A percentile compares a stretch with the other conserved stretches of the same genome.
phyloP scores from a whole-genome alignment of 2,113 vertebrate genomes.

The Amia ocellicauda region DNA sequence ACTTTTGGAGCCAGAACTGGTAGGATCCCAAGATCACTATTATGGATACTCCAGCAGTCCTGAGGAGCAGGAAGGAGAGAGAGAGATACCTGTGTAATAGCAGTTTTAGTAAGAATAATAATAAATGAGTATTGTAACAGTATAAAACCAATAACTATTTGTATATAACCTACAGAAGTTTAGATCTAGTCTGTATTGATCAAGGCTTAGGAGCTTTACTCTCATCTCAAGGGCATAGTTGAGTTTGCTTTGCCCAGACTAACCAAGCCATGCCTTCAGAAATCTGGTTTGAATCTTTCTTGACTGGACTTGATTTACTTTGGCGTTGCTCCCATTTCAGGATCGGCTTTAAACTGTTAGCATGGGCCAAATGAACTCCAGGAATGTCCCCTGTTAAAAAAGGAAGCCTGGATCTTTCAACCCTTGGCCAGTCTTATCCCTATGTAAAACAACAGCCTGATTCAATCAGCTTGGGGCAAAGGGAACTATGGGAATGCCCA shows the following conservation, averaged over 20 bases:
- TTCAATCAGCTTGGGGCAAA: conserved; percentile 19
- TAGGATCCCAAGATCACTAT: conserved; percentile 30
- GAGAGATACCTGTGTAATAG: too few relatives aligned
- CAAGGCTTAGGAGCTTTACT: too few relatives aligned
- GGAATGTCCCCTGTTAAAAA: conserved; percentile 40
- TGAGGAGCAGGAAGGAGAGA: too few relatives aligned
- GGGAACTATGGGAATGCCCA: conserved; percentile 15
- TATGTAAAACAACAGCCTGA: conserved; percentile 24
- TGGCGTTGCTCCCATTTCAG: conserved; percentile 21
- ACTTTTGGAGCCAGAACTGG: too few relatives aligned
- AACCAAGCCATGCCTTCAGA: conserved; percentile 28
- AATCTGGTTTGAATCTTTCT: conserved; percentile 20
- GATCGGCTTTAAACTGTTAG: conserved; percentile 33
- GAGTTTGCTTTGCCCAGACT: conserved; percentile 19
- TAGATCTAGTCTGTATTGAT: too few relatives aligned
- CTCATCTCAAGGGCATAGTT: conserved; percentile 17
- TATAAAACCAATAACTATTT: too few relatives aligned
- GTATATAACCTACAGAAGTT: too few relatives aligned
- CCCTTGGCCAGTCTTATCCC: conserved; percentile 17
- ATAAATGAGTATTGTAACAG: too few relatives aligned
- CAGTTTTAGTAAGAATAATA: too few relatives aligned
- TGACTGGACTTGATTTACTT: conserved; percentile 33
- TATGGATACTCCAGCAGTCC: conserved; percentile 55
- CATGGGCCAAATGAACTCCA: conserved; percentile 25
- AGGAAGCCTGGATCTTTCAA: conserved; percentile 24